Evolutionary conservation across 37 sponge, comb jelly and placozoan genomes (phyloP).

Genomic region (Oopsacas minuta): DNA sequence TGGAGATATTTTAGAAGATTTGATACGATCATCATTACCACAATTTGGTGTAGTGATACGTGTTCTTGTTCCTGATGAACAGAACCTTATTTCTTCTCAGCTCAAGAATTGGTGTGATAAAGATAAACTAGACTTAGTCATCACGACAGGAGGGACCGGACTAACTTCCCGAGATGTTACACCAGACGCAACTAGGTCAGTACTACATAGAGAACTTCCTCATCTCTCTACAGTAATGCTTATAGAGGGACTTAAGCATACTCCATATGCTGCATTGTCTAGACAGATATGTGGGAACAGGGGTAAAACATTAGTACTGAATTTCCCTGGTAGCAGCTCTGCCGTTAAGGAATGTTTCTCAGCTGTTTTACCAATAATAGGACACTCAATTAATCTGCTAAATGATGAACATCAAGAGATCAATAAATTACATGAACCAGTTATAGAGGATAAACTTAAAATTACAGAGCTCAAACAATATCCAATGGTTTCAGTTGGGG

Average conservation of each 20-base stretch:
- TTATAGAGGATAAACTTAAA: neutral
- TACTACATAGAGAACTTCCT: constrained; percentile 77
- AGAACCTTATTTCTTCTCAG: neutral
- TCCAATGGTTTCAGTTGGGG: neutral
- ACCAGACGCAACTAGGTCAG: constrained; percentile 72
- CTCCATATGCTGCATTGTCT: constrained; percentile 92
- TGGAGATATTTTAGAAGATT: neutral
- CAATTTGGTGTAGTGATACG: neutral
- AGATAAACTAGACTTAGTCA: constrained; percentile 39
- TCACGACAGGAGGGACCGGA: constrained; percentile 97
- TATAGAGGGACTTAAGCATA: constrained; percentile 52
- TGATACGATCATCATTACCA: neutral
- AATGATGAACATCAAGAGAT: neutral
- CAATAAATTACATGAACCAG: neutral
- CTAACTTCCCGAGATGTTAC: constrained; percentile 88
- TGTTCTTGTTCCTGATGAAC: neutral
- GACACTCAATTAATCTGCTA: neutral
- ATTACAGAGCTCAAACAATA: neutral
- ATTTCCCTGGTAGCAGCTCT: constrained; percentile 87
- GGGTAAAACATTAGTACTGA: constrained; percentile 56
- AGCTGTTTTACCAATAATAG: neutral
- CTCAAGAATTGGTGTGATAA: constrained; percentile 41
- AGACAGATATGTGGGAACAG: constrained; percentile 70
- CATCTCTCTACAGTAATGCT: constrained; percentile 67
- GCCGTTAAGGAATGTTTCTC: constrained; percentile 50